Conservation (phyloP, 92 coral and sea anemone species). For the Zoanthus sansibaricus region DNA sequence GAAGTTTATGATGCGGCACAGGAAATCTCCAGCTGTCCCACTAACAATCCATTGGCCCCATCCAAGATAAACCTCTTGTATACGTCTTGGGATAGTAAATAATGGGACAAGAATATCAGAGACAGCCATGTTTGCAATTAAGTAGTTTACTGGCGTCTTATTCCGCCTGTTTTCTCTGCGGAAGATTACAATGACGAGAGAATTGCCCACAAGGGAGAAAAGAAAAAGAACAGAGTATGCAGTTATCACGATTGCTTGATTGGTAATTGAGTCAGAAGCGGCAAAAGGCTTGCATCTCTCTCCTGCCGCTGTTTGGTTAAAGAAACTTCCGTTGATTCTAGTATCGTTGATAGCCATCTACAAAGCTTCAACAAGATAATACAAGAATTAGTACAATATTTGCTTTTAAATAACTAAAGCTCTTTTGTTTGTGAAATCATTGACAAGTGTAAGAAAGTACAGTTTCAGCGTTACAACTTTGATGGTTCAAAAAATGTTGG, state of each 20-base stretch:
- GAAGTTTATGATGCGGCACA: conserved; percentile 22
- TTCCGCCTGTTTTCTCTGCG: conserved; percentile 11
- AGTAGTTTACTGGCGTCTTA: conserved; percentile 30
- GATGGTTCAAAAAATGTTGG: too few relatives aligned
- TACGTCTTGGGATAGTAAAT: conserved; percentile 24
- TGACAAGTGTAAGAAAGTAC: too few relatives aligned
- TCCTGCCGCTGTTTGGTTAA: not conserved
- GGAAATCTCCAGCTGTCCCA: conserved; percentile 11
- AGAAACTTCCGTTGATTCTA: not conserved
- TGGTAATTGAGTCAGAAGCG: conserved; percentile 5
- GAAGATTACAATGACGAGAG: conserved; percentile 6
- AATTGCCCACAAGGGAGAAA: conserved; percentile 22
- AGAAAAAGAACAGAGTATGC: conserved; percentile 12
- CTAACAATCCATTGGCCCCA: conserved; percentile 28
- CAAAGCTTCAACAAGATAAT: not conserved
- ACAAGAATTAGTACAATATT: not conserved
- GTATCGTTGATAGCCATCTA: not conserved
- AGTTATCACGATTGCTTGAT: conserved; percentile 11
- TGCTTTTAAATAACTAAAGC: not conserved
- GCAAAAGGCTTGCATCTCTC: conserved; percentile 21
- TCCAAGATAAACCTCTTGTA: conserved; percentile 33
- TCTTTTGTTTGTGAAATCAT: too few relatives aligned
- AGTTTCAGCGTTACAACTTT: too few relatives aligned
- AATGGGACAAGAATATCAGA: conserved; percentile 26
- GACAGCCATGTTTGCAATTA: conserved; percentile 28